Conservation (phyloP, 2,888 invertebrate species). For the Exephanes ischioxanthus region DNA sequence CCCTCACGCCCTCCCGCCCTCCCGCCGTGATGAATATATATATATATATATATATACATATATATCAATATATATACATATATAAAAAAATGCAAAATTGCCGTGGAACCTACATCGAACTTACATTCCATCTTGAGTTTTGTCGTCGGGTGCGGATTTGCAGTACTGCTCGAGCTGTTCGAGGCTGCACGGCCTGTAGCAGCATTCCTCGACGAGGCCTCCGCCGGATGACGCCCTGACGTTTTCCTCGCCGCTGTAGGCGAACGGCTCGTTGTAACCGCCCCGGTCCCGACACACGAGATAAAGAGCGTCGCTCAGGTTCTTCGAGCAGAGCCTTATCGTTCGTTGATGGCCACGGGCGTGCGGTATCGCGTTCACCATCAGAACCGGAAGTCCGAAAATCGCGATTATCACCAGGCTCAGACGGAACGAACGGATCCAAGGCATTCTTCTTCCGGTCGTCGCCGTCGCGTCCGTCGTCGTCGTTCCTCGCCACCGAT, state of each 20-base stretch:
- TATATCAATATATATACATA: not conserved
- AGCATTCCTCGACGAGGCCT: conserved; percentile 82
- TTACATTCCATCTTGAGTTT: conserved; percentile 74
- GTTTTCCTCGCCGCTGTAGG: conserved; percentile 75
- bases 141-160: conserved; percentile 74
- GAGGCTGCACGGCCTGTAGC: conserved; percentile 77
- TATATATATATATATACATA: not conserved
- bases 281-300: conserved; percentile 79
- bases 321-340: conserved; percentile 79
- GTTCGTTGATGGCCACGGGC: conserved; percentile 64
- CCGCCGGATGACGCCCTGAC: conserved; percentile 65
- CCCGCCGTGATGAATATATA: too few species aligned
- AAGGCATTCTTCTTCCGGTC: conserved; percentile 21
- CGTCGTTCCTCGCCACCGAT: conserved; percentile 45
- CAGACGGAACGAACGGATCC: conserved; percentile 17
- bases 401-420: conserved; percentile 63
- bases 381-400: conserved; percentile 62
- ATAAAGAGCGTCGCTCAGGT: conserved; percentile 80
- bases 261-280: conserved; percentile 80
- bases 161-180: conserved; percentile 81
- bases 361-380: conserved; percentile 61
- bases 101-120: conserved; percentile 73
- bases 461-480: conserved; percentile 2
- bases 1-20: too few species aligned
- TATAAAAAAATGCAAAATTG: conserved; percentile 15